A percentile compares a stretch with the other conserved stretches of the same genome.
Conservation (phyloP, 1,140 invertebrate species). For the Temnothorax nylanderi region DNA sequence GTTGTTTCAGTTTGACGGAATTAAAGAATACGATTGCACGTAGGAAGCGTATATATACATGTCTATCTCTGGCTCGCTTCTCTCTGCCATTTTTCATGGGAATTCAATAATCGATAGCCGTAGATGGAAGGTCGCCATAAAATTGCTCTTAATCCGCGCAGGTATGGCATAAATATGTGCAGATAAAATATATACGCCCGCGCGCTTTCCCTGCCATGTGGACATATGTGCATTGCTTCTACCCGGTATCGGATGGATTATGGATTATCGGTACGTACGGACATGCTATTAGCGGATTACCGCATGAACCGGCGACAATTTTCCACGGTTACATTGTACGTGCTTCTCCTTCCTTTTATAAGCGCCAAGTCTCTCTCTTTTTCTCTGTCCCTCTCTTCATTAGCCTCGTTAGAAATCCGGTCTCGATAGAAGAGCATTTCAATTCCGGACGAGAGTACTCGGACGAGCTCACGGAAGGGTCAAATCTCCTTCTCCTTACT, state of each 20-base stretch:
- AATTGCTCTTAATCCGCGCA: slow-evolving; percentile 51
- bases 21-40: slow-evolving; percentile 40
- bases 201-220: slow-evolving; percentile 11
- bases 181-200: slow-evolving; percentile 40
- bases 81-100: slow-evolving; percentile 2
- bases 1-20: slow-evolving; percentile 51
- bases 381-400: slow-evolving; percentile 21
- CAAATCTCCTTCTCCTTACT: slow-evolving; percentile 49
- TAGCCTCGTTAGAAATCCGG: slow-evolving; percentile 53
- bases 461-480: slow-evolving; percentile 8
- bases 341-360: neutral
- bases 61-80: neutral
- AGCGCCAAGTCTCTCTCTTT: neutral
- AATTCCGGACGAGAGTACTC: slow-evolving; percentile 62
- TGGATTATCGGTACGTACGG: slow-evolving; percentile 78
- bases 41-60: neutral
- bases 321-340: slow-evolving; percentile 72
- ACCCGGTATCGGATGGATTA: slow-evolving; percentile 78
- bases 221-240: slow-evolving; percentile 32
- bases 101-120: slow-evolving; percentile 52
- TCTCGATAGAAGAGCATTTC: slow-evolving; percentile 60
- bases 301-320: slow-evolving; percentile 77
- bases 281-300: slow-evolving; percentile 83
- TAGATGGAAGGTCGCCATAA: slow-evolving; percentile 54
- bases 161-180: slow-evolving; percentile 53